Base-by-base conservation (phyloP, 35 echinoderm and acorn worm species). In the Stichopus chloronotus region DNA sequence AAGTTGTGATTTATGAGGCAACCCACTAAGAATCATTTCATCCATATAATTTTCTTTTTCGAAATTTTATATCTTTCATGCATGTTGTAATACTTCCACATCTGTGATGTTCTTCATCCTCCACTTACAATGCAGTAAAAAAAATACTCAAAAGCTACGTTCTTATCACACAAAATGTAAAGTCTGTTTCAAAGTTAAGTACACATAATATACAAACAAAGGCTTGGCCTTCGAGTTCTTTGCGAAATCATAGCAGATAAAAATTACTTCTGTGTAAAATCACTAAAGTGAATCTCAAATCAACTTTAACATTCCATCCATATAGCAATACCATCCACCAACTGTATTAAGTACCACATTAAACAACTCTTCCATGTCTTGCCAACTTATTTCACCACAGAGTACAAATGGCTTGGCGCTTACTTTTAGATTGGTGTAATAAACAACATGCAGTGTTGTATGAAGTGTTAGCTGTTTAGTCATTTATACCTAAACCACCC, bases 361-460 rank as follows among this genome's bases (percentile, higher is more conserved):
- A 14, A 14, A 74, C 69, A 74, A 22, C 69, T 74, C 4, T 74
- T 74, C 14, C 69, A 74, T 74, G 69, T 74, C 69, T 74, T 74
- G 69, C 8, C 69, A 74, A 74, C 16, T 74, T 74, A 5, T 74
- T 74, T 74, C 69, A 8, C 69, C 69, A 8, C 16, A 14, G 69
- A 74, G 69, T 74, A 74, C 69, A 74, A 74, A 74, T 74, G 23
- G 16, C 14, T 74, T 74, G 16, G 69, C 8, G 4, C 3, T 74
- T 74, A 22, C 69, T 74, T 74, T 74, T 74, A 74, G 69, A 74
- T 74, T 74, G 23, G 69, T 74, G 69, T 74, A 74, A 74, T 74
- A 74, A 19, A 74, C 69, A 74, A 74, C 69, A 74, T 74, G 23
- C 9, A 74, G 69, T 74, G n/a, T n/a, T n/a, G n/a, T n/a, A n/a